A percentile compares a stretch with the other conserved stretches of the same genome.
phyloP scores from a whole-genome alignment of 2,113 vertebrate species.

The Hypanus sabinus region DNA sequence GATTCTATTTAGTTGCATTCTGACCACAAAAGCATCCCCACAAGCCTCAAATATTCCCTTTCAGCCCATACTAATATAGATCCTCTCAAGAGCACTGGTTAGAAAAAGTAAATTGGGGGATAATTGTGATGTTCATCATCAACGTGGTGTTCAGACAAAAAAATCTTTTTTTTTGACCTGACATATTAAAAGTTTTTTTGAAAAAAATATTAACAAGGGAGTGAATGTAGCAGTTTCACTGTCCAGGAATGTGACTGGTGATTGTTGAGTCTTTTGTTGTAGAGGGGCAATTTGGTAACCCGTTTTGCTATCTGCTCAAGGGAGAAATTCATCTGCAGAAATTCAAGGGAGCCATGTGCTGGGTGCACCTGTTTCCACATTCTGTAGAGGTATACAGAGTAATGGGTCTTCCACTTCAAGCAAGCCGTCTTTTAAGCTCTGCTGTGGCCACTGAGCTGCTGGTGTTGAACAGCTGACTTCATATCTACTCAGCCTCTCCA shows the following conservation, averaged over 20 bases:
- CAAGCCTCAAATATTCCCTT: neutral
- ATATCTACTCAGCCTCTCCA: neutral
- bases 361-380: neutral
- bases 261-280: no score
- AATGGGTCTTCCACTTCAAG: neutral
- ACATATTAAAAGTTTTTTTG: no score
- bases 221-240: no score
- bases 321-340: no score
- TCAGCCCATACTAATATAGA: neutral
- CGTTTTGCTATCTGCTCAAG: no score
- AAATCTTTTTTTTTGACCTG: no score
- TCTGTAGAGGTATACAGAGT: neutral
- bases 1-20: neutral
- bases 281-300: no score
- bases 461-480: neutral
- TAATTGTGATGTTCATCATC: neutral
- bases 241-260: no score
- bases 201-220: no score
- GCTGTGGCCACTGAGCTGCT: neutral
- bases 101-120: neutral
- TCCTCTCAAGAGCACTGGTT: neutral
- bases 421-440: neutral
- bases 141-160: neutral
- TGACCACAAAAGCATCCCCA: neutral
- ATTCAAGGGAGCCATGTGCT: no score